Evolutionary conservation across 2,797 vertebrate species (phyloP).

Genomic region (Centropyge bicolor): DNA sequence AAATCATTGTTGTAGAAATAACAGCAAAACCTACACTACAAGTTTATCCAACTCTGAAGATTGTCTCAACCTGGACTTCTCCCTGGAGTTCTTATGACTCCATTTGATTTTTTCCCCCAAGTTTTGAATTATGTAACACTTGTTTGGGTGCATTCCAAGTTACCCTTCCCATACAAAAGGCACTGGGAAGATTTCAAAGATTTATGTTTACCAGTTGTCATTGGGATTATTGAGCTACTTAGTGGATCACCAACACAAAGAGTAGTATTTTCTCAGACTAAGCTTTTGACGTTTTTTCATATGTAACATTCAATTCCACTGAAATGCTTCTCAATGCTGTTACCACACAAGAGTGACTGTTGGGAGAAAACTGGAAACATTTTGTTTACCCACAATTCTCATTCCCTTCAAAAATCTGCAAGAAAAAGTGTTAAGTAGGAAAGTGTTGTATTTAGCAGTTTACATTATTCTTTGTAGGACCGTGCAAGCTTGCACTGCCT

Average conservation of each 20-base stretch:
- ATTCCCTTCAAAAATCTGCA: background rate
- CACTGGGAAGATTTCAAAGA: conserved; percentile 37
- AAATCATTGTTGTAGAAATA: background rate
- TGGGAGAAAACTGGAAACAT: background rate
- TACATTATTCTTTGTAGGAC: background rate
- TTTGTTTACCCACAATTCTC: background rate
- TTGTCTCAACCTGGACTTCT: background rate
- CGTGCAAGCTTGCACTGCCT: background rate
- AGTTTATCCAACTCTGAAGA: background rate
- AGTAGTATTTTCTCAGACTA: conserved; percentile 30
- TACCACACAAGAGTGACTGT: background rate
- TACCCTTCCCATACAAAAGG: conserved; percentile 43
- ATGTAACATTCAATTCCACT: conserved; percentile 16
- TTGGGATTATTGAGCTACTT: conserved; percentile 26
- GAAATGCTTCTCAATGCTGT: conserved; percentile 16
- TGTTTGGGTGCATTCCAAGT: conserved; percentile 5
- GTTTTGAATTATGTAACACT: conserved; percentile 24
- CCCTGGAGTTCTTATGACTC: background rate
- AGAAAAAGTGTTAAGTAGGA: background rate
- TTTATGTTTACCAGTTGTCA: conserved; percentile 55
- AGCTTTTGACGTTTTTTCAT: conserved; percentile 24
- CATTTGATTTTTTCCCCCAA: background rate
- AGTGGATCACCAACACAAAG: conserved; percentile 58
- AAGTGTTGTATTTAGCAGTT: background rate
- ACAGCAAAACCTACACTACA: background rate